Percentiles rank a stretch among this genome's conserved stretches.
These are phyloP conservation scores for Aphidius gifuensis DNA, from an alignment of 1,140 invertebrate species.

Conservation along the genomic window DNA sequence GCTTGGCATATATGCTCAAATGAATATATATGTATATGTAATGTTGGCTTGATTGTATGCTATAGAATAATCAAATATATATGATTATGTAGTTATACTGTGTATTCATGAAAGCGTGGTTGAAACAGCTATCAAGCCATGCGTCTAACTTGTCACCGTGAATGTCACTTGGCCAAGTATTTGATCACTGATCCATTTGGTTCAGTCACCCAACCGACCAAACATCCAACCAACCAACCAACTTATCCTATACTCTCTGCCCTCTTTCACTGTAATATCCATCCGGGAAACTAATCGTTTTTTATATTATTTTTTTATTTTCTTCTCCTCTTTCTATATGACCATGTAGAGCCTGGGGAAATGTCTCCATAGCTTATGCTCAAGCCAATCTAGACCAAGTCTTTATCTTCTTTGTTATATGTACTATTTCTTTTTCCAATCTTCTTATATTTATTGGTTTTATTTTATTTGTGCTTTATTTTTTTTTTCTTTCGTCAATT, in stretches of 20 bases:
- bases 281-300: slow-evolving; percentile 7
- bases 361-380: neutral
- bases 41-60: neutral
- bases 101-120: slow-evolving; percentile 12
- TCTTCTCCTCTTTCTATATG: neutral
- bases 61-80: too few species aligned
- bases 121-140: slow-evolving; percentile 12
- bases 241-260: neutral
- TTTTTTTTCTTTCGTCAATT: slow-evolving; percentile 7
- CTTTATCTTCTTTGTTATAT: neutral
- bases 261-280: too few species aligned
- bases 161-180: slow-evolving; percentile 3
- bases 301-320: neutral
- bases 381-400: neutral
- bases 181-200: slow-evolving; percentile 8
- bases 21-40: neutral
- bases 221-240: neutral
- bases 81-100: too few species aligned
- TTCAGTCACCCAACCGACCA: neutral
- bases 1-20: neutral
- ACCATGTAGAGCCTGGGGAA: too few species aligned
- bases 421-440: neutral
- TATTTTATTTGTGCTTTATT: neutral
- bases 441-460: neutral
- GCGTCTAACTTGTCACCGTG: slow-evolving; percentile 14